A percentile compares a stretch with the other conserved stretches of the same genome.
These are phyloP conservation scores for Monodelphis domestica DNA, from an alignment of 2,797 vertebrate species.

Conservation along the genomic window DNA sequence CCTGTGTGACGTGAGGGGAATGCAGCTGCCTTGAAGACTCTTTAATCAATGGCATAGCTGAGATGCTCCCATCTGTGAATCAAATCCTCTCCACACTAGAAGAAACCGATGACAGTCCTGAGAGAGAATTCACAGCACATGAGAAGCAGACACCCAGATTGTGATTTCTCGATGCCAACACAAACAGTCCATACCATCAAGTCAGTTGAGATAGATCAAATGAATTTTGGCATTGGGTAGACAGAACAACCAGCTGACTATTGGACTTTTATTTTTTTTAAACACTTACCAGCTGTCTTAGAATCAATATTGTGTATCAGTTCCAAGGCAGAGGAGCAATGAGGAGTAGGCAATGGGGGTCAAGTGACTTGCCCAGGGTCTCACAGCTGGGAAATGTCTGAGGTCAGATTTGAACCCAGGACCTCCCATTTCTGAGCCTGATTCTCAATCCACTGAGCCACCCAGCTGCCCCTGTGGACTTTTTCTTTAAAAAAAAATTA, in stretches of 20 bases:
- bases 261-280: background rate
- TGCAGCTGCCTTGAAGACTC: slow-evolving; percentile 76
- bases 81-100: slow-evolving; percentile 62
- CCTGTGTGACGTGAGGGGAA: slow-evolving; percentile 71
- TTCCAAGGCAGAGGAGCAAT: too few relatives aligned
- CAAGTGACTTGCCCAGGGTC: too few relatives aligned
- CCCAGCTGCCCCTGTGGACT: too few relatives aligned
- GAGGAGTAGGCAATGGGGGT: too few relatives aligned
- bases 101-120: slow-evolving; percentile 30
- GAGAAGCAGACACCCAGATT: slow-evolving; percentile 13
- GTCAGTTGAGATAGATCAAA: background rate
- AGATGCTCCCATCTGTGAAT: slow-evolving; percentile 74
- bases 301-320: too few relatives aligned
- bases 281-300: too few relatives aligned
- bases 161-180: background rate
- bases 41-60: slow-evolving; percentile 71
- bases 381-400: too few relatives aligned
- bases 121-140: slow-evolving; percentile 3
- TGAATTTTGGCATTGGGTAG: background rate
- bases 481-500: background rate
- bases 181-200: background rate
- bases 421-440: too few relatives aligned
- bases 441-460: too few relatives aligned
- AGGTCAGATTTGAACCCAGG: too few relatives aligned
- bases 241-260: slow-evolving; percentile 16